Base-by-base conservation (phyloP, 2,888 invertebrate species). In the Enchytraeus crypticus region DNA sequence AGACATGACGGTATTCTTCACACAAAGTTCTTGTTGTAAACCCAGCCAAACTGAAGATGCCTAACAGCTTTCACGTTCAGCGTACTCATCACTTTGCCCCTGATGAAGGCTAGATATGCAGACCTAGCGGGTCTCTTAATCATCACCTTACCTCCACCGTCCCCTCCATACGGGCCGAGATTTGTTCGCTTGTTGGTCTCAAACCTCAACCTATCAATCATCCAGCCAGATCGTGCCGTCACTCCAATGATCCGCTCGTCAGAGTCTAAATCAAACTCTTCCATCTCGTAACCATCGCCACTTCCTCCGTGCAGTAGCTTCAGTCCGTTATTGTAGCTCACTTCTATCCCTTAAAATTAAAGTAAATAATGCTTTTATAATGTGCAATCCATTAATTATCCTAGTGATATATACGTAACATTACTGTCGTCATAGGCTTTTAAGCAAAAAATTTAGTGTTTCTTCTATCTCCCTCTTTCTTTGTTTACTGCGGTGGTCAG, bases 101-200 rank as follows among this genome's bases (percentile, higher is more conserved):
- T 57, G 27, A 57, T 46, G 46, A 46, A 46, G 8, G 57, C 45
- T 27, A 57, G n/a, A 32, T 57, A 57, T 8, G 46, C 57, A 26
- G 33, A 14, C 3, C 1, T 26, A 46, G 45, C 26, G 3, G 45
- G 46, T 29, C 29, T n/a, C 14, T n/a, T n/a, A n/a, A n/a, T n/a
- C n/a, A n/a, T 23, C 8, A 8, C 8, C 23, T 8, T 23, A 8
- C 14, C 11, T 8, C 49, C 49, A 47, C 49, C 49, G 14, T 47
- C 14, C 14, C 49, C 49, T 5, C 49, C 49, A 47, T 21, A 47
- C 21, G 18, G 21, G 23, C 49, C 18, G 26, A 47, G 8, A 11
- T 8, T 23, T 8, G 14, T 23, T 23, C 49, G 14, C 23, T 47
- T 47, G 26, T 47, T 47, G 26, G 49, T 18, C 14, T 18, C 26